phyloP scores from a whole-genome alignment of 53 echinoderm and acorn worm genomes.

The Crossaster papposus region DNA sequence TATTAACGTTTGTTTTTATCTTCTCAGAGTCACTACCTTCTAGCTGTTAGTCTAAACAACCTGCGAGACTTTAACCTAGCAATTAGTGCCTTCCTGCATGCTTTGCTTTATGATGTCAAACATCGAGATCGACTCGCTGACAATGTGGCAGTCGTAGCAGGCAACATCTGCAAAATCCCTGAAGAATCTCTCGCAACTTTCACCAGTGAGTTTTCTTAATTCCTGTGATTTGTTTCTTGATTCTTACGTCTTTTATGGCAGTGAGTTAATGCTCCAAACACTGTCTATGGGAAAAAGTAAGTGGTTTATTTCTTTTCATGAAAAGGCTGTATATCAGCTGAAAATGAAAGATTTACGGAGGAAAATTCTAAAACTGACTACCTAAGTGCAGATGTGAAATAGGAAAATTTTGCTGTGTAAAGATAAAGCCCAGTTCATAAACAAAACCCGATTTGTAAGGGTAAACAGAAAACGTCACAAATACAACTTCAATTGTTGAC shows the following conservation, averaged over 20 bases:
- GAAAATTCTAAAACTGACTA: too few species aligned
- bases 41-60: slow-evolving; percentile 82
- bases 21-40: slow-evolving; percentile 84
- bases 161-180: slow-evolving; percentile 71
- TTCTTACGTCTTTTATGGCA: background rate
- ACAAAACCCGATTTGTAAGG: too few species aligned
- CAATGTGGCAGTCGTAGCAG: slow-evolving; percentile 81
- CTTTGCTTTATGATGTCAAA: slow-evolving; percentile 76
- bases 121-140: slow-evolving; percentile 79
- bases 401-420: too few species aligned
- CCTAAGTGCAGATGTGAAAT: too few species aligned
- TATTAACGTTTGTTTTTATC: background rate
- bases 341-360: too few species aligned
- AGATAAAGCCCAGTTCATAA: too few species aligned
- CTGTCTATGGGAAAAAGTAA: too few species aligned
- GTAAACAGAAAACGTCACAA: too few species aligned
- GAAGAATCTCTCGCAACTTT: slow-evolving; percentile 69
- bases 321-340: too few species aligned
- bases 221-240: background rate
- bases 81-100: slow-evolving; percentile 79
- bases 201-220: slow-evolving; percentile 51
- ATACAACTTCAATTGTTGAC: too few species aligned
- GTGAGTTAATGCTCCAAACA: background rate
- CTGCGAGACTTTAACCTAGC: slow-evolving; percentile 70
- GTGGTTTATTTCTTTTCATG: too few species aligned